These are phyloP conservation scores for Plectus sambesii DNA, from an alignment of 1,140 invertebrate species.

Conservation along the genomic window DNA sequence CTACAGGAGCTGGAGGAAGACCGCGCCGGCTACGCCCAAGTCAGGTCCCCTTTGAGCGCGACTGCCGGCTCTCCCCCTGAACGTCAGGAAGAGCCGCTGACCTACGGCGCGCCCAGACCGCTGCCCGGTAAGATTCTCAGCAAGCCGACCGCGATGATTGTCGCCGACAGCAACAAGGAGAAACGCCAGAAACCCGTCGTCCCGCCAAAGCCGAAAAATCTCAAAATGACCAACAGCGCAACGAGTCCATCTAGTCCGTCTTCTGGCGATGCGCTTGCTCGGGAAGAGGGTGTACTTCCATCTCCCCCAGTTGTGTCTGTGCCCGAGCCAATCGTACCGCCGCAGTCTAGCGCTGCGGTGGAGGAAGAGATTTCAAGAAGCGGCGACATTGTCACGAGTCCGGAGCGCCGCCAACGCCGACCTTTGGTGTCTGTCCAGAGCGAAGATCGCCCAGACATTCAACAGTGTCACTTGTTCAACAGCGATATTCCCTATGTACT, in stretches of 20 bases:
- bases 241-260: too few species aligned
- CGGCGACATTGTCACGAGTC: too few species aligned
- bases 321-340: too few species aligned
- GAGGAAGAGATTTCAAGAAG: too few species aligned
- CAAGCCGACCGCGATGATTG: slow-evolving; percentile 21
- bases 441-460: slow-evolving; percentile 25
- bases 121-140: slow-evolving; percentile 20
- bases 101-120: slow-evolving; percentile 25
- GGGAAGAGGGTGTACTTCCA: too few species aligned
- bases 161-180: slow-evolving; percentile 25
- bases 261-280: too few species aligned
- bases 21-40: slow-evolving; percentile 4
- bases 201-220: slow-evolving; percentile 22
- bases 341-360: too few species aligned
- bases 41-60: too few species aligned
- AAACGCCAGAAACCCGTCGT: slow-evolving; percentile 18
- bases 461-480: slow-evolving; percentile 40
- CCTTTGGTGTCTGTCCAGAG: slow-evolving; percentile 24
- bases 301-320: too few species aligned
- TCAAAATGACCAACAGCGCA: too few species aligned
- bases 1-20: too few species aligned
- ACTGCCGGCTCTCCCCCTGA: too few species aligned
- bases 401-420: slow-evolving; percentile 6
- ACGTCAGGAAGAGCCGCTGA: slow-evolving; percentile 12
- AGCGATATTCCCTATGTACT: slow-evolving; percentile 49